These are phyloP conservation scores for Apaloderma vittatum DNA, from an alignment of 2,113 vertebrate species.

Conservation along the genomic window DNA sequence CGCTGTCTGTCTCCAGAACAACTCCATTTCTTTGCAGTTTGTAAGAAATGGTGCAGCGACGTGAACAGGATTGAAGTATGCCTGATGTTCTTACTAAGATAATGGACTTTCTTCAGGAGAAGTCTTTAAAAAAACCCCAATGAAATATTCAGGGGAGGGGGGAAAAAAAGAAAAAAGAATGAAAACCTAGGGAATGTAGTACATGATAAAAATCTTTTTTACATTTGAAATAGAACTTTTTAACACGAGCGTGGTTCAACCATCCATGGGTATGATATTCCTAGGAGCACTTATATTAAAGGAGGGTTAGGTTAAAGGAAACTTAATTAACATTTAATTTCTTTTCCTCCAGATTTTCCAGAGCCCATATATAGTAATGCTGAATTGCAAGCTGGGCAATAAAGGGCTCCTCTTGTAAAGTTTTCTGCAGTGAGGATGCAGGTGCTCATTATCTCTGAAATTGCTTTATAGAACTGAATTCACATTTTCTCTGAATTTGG, in stretches of 20 bases:
- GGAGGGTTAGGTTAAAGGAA: background rate
- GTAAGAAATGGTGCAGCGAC: background rate
- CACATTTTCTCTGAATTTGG: background rate
- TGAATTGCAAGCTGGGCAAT: background rate
- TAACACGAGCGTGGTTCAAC: background rate
- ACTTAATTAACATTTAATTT: background rate
- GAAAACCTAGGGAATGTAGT: background rate
- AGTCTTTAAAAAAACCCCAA: background rate
- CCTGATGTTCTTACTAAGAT: background rate
- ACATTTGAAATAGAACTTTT: background rate
- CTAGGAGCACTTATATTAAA: background rate
- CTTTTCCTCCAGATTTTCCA: background rate
- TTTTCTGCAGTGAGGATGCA: background rate
- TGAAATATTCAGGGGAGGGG: background rate
- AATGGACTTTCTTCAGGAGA: background rate
- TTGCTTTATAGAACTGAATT: constrained; percentile 9
- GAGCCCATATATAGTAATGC: background rate
- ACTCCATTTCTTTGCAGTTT: background rate
- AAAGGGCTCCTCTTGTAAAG: background rate
- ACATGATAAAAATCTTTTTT: background rate
- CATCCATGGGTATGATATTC: background rate
- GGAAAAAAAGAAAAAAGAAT: background rate
- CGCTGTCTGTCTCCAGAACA: background rate
- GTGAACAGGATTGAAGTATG: background rate
- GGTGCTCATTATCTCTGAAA: background rate